Conservation (phyloP, 2,888 invertebrate genomes). For the Augochlorella aurata region DNA sequence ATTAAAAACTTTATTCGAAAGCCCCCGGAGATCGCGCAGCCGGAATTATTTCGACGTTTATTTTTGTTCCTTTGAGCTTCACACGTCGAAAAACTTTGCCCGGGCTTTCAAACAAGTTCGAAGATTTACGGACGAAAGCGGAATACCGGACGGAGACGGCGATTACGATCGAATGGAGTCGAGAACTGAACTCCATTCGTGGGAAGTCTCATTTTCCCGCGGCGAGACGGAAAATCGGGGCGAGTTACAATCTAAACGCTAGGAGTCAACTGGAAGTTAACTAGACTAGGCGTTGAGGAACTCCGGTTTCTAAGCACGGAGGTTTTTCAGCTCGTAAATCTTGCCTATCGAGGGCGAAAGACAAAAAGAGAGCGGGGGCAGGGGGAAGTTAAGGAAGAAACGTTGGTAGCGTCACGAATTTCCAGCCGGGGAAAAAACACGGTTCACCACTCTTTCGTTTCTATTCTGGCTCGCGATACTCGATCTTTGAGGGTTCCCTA, state of each 20-base stretch:
- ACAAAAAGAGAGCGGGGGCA: neutral
- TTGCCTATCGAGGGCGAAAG: conserved; percentile 20
- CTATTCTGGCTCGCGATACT: conserved; percentile 47
- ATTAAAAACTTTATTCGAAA: conserved; percentile 62
- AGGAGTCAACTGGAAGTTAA: conserved; percentile 49
- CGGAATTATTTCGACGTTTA: conserved; percentile 62
- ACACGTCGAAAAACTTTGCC: conserved; percentile 53
- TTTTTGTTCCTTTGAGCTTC: conserved; percentile 58
- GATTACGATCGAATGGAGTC: conserved; percentile 52
- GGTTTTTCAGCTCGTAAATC: conserved; percentile 59
- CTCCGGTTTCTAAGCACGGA: conserved; percentile 37
- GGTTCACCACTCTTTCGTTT: conserved; percentile 60
- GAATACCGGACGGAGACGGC: conserved; percentile 46
- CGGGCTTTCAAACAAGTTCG: conserved; percentile 47
- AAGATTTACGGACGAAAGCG: conserved; percentile 56
- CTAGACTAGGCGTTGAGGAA: conserved; percentile 61
- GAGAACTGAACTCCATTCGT: conserved; percentile 49
- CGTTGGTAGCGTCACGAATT: conserved; percentile 16
- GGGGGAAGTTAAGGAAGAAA: neutral
- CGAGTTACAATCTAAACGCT: conserved; percentile 47
- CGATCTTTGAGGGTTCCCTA: conserved; percentile 38
- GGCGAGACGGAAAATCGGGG: conserved; percentile 12
- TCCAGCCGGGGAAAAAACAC: conserved; percentile 50
- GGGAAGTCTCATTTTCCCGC: conserved; percentile 47
- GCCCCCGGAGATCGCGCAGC: conserved; percentile 42